Evolutionary conservation across 2,113 vertebrate species (phyloP).

Genomic region (Tyrannus savana): DNA sequence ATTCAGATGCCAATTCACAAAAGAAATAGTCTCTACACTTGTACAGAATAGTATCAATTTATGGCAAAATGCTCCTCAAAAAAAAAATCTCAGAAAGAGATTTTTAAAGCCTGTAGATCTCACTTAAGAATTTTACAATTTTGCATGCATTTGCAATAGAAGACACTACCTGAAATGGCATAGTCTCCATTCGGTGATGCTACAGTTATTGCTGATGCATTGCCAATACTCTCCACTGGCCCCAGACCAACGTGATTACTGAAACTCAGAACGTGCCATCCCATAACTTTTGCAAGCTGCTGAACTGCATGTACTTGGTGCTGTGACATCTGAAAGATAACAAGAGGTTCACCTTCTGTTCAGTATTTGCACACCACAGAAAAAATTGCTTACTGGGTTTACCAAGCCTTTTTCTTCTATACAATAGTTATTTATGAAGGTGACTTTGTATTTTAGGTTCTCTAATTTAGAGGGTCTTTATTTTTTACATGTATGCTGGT

Average conservation of each 20-base stretch:
- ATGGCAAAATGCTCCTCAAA: background rate
- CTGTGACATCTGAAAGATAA: constrained; percentile 91
- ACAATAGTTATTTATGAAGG: background rate
- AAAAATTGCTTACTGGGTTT: background rate
- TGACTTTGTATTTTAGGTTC: background rate
- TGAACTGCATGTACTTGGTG: constrained; percentile 97
- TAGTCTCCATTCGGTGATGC: constrained; percentile 93
- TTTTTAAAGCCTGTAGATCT: background rate
- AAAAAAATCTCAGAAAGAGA: background rate
- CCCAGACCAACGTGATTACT: constrained; percentile 95
- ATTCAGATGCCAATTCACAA: background rate
- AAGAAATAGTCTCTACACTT: background rate
- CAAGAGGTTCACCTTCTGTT: background rate
- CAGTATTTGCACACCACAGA: background rate
- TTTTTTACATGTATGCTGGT: background rate
- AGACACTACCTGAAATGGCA: constrained; percentile 87
- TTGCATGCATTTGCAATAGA: background rate
- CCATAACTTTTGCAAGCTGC: constrained; percentile 98
- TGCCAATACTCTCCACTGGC: constrained; percentile 93
- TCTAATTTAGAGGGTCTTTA: background rate
- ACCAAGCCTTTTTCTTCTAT: background rate
- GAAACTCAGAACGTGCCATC: constrained; percentile 98
- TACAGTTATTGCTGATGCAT: constrained; percentile 92
- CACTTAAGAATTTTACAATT: background rate
- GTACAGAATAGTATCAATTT: background rate